These are phyloP conservation scores for Clamator glandarius DNA, from an alignment of 2,797 vertebrate species.

Conservation along the genomic window DNA sequence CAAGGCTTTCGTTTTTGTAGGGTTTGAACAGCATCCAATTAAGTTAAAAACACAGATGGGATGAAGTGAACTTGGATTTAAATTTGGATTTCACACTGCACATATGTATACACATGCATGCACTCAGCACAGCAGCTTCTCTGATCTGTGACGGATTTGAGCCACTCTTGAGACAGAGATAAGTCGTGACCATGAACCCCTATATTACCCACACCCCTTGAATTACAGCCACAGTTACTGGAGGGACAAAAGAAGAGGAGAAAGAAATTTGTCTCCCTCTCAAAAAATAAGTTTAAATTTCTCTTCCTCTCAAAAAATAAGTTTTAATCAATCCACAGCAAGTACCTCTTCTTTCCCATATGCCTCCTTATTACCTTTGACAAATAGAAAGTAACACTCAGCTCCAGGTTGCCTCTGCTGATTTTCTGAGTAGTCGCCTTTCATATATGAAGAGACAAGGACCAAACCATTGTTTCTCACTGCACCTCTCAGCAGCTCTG, in stretches of 20 bases:
- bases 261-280: neutral
- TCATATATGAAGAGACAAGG: neutral
- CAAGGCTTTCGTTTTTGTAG: neutral
- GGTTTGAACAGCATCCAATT: slow-evolving; percentile 54
- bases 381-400: slow-evolving; percentile 34
- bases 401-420: neutral
- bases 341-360: neutral
- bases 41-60: slow-evolving; percentile 61
- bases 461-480: neutral
- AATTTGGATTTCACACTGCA: slow-evolving; percentile 66
- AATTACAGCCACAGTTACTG: neutral
- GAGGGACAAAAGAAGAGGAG: neutral
- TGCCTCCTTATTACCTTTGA: neutral
- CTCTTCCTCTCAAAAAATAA: neutral
- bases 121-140: slow-evolving; percentile 10
- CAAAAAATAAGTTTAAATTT: neutral
- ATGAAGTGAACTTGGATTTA: slow-evolving; percentile 62
- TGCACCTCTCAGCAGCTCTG: neutral
- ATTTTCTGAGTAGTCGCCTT: neutral
- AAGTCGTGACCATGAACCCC: neutral
- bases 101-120: slow-evolving; percentile 39
- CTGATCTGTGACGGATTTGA: neutral
- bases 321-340: neutral
- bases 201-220: neutral
- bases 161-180: neutral